Percentiles rank a stretch among this genome's conserved stretches.
These are phyloP conservation scores for Motacilla tschutschensis DNA, from an alignment of 2,113 vertebrate genomes.

Conservation along the genomic window DNA sequence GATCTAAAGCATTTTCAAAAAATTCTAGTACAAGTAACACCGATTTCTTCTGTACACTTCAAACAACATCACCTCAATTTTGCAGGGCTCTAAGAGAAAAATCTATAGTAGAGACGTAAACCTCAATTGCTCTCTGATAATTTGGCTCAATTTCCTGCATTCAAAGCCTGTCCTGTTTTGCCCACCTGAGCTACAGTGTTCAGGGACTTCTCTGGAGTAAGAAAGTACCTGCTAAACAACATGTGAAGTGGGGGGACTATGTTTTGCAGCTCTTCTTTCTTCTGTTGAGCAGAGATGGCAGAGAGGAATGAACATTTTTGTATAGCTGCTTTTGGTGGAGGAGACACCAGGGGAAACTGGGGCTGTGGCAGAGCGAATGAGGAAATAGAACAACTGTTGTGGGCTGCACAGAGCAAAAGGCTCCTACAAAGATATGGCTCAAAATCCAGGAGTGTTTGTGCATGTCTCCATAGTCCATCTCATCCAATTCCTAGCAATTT, in stretches of 20 bases:
- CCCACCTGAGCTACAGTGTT: background rate
- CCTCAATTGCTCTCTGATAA: background rate
- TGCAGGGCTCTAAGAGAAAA: background rate
- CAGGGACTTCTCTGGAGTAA: background rate
- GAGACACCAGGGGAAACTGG: background rate
- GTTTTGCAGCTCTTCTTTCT: background rate
- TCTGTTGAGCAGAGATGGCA: background rate
- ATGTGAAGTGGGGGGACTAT: fast-evolving
- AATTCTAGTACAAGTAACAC: background rate
- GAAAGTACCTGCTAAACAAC: background rate
- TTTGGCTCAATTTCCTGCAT: background rate
- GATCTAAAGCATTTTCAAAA: background rate
- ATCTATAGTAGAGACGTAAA: background rate
- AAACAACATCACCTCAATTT: background rate
- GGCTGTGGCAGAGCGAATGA: background rate
- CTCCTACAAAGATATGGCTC: background rate
- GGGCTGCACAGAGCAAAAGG: background rate
- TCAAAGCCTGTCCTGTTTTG: background rate
- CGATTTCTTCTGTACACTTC: background rate
- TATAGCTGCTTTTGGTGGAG: background rate
- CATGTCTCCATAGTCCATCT: background rate
- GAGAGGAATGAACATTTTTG: background rate
- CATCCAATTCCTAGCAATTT: background rate
- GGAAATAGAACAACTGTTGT: background rate
- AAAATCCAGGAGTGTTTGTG: background rate